These are phyloP conservation scores for Meteorus colon DNA, from an alignment of 2,888 invertebrate species.

Conservation along the genomic window DNA sequence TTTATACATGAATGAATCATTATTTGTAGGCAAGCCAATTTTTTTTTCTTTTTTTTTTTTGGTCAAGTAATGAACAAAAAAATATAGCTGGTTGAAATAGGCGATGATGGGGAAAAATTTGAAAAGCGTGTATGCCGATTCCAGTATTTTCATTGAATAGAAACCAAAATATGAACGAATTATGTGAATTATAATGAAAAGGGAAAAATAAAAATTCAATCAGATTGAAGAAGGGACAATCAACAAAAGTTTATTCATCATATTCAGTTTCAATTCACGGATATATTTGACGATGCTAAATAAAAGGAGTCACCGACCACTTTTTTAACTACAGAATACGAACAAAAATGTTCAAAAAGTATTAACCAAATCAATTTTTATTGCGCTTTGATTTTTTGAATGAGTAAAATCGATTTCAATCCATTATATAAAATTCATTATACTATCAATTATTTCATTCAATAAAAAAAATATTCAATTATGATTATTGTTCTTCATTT, in stretches of 20 bases:
- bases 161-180: conserved; percentile 43
- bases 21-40: conserved; percentile 2
- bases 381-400: neutral
- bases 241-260: too few relatives aligned
- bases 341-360: neutral
- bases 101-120: conserved; percentile 38
- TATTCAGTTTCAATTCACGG: too few relatives aligned
- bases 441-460: neutral
- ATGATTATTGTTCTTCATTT: neutral
- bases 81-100: neutral
- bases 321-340: too few relatives aligned
- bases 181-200: conserved; percentile 10
- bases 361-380: neutral
- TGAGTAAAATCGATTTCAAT: neutral
- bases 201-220: neutral
- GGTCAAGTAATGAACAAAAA: conserved; percentile 13
- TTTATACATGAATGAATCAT: neutral
- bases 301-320: too few relatives aligned
- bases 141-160: conserved; percentile 66
- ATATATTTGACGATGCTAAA: too few relatives aligned
- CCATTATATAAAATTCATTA: neutral
- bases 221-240: neutral
- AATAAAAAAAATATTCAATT: neutral
- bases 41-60: neutral
- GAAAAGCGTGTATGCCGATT: conserved; percentile 62